Evolutionary conservation across 2,797 vertebrate genomes (phyloP), one percentile per base, ranked within the genome.

Genomic region (Manis pentadactyla): DNA sequence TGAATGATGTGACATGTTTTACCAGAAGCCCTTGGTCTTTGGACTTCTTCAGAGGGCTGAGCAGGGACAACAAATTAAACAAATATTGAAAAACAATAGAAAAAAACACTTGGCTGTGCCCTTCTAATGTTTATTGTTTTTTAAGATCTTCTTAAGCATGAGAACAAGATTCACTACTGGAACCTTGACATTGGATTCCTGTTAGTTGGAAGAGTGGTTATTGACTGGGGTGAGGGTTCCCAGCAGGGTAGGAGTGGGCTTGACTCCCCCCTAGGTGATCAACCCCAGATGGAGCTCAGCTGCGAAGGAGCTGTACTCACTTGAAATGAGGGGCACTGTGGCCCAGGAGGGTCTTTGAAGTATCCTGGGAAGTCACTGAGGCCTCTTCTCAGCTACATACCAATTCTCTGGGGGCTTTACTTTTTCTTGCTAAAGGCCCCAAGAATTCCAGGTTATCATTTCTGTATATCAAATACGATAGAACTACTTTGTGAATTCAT

Each of bases 1-100:
- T 7, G n/a, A 49, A 9, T 27, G 31, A 49, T 18, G 10, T 5
- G 51, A 29, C 18, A 4, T 89, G 18, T 34, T 69, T 46, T 49
- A 17, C 11, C 39, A 78, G 71, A 15, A 83, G 55, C 71, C 63
- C 19, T 92, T 66, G 89, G 51, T 84, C 84, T 42, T 37, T 19
- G 51, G 57, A 31, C n/a, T 12, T 88, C 82, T 84, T 83, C n/a
- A 39, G 51, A 93, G 82, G 46, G 34, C 42, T 79, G 55, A 75
- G 31, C n/a, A 0, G 7, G 89, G 49, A 79, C 13, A 11, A 82
- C 64, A 83, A 96, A 87, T 86, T 95, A 88, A 92, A 90, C 84
- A 96, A 96, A 94, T 89, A 96, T 66, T 94, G 97, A 93, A 95
- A 96, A 95, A 27, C n/a, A 7, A 55, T 82, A 94, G 81, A 94